Evolutionary conservation across 2,797 vertebrate species (phyloP), one percentile per base, ranked within the genome.

Genomic region (Sebastes hubbsi): DNA sequence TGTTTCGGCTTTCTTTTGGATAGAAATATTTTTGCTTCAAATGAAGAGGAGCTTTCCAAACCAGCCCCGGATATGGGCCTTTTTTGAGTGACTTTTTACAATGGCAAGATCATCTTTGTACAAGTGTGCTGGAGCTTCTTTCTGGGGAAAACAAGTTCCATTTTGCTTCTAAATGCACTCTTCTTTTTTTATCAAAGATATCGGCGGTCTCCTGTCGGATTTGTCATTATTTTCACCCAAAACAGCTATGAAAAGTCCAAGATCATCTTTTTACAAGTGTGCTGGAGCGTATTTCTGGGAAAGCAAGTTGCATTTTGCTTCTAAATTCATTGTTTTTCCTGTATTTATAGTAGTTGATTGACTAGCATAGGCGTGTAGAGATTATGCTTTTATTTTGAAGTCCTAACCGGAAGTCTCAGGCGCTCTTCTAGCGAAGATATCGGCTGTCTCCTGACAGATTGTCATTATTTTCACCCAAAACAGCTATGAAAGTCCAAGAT

Each of bases 1-100:
- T 92, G 54, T 65, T 93, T 6, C 78, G 81, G 20, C 46, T 92
- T 10, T 54, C 66, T 72, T 78, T 86, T 16, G 64, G 63, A 81
- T 91, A 83, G 59, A 61, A 49, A 2, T 4, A 38, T 38, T 1
- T 20, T 52, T 36, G 18, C 25, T 75, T 68, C 13, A 62, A 29
- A 20, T 42, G 3, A 49, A 64, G 14, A 34, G 22, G 12, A 42
- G 1, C 1, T 55, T 8, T 71, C 3, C 18, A 36, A 58, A 22
- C 5, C 7, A 18, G 14, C 10, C 4, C 4, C 30, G 77, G 70
- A 75, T 11, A 69, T 13, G 36, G 16, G 8, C 1, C 1, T 36
- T 54, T 61, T 38, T 56, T 49, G 6, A 16, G 27, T 24, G 32
- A 36, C 7, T 42, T 6, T 32, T 70, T 46, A 25, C 6, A 24